These are phyloP conservation scores for Stegophylla sp. DNA, from an alignment of 2,888 invertebrate species.

Conservation along the genomic window DNA sequence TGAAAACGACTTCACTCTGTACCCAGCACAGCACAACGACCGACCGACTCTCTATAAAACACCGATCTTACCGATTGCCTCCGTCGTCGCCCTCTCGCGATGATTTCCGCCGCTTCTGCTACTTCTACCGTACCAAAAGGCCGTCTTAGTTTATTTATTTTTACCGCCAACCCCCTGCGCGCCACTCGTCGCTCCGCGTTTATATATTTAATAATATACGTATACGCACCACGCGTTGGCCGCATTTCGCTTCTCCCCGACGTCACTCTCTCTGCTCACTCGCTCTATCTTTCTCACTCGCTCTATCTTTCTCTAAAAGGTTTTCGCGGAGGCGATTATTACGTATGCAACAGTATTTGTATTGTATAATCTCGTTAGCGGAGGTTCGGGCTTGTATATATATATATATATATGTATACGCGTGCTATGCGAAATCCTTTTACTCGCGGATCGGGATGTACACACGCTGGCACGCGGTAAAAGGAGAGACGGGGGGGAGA, in stretches of 20 bases:
- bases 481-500: neutral
- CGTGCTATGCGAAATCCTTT: constrained; percentile 56
- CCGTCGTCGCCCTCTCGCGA: neutral
- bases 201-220: neutral
- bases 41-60: neutral
- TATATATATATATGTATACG: too few species aligned
- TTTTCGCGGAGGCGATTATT: constrained; percentile 61
- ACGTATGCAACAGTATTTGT: constrained; percentile 63
- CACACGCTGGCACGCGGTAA: too few species aligned
- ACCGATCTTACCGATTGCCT: constrained; percentile 7
- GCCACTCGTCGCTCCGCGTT: neutral
- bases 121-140: too few species aligned
- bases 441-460: constrained; percentile 60
- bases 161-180: neutral
- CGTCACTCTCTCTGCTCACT: too few species aligned
- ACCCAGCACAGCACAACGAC: neutral
- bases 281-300: too few species aligned
- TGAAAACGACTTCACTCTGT: neutral
- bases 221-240: neutral
- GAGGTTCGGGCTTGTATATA: constrained; percentile 61
- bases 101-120: neutral
- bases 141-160: constrained; percentile 49
- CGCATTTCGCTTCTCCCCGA: too few species aligned
- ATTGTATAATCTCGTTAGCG: constrained; percentile 63
- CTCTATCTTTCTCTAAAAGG: constrained; percentile 61